These are phyloP conservation scores for Polypedilum pembai DNA, from an alignment of 1,140 invertebrate genomes.

Conservation along the genomic window DNA sequence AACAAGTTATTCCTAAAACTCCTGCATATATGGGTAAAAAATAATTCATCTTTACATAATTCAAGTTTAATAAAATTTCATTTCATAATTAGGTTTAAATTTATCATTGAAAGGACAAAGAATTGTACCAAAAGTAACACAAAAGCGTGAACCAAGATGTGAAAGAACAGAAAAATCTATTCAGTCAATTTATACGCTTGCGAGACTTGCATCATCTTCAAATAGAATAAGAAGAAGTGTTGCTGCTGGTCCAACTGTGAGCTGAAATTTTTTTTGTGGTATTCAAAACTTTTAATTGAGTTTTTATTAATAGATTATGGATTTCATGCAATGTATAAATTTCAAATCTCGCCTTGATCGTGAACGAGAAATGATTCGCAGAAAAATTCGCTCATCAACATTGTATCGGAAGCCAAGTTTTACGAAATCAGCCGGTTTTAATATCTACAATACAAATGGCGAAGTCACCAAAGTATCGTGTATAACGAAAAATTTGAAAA, in stretches of 20 bases:
- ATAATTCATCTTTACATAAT: not conserved
- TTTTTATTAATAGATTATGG: not conserved
- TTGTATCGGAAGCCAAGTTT: conserved; percentile 2
- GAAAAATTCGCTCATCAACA: conserved; percentile 23
- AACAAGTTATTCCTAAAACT: conserved; percentile 56
- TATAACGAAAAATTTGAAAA: conserved; percentile 4
- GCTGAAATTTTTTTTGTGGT: not conserved
- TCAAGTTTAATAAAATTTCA: too few relatives aligned
- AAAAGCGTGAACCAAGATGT: not conserved
- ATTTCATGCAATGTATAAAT: conserved; percentile 11
- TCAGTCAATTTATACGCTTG: conserved; percentile 10
- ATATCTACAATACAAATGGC: conserved; percentile 9
- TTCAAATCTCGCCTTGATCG: conserved; percentile 15
- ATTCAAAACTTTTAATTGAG: not conserved
- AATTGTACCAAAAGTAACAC: conserved; percentile 29
- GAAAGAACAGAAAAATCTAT: conserved; percentile 1
- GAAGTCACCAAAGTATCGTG: not conserved
- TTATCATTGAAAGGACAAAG: conserved; percentile 42
- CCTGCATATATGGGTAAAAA: conserved; percentile 69
- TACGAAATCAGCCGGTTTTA: not conserved
- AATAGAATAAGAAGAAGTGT: conserved; percentile 2
- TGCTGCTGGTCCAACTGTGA: not conserved
- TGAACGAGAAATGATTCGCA: not conserved
- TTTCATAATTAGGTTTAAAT: conserved; percentile 44
- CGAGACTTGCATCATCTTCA: not conserved